Evolutionary conservation across 2,113 vertebrate genomes (phyloP).

Genomic region (Catharus minimus): DNA sequence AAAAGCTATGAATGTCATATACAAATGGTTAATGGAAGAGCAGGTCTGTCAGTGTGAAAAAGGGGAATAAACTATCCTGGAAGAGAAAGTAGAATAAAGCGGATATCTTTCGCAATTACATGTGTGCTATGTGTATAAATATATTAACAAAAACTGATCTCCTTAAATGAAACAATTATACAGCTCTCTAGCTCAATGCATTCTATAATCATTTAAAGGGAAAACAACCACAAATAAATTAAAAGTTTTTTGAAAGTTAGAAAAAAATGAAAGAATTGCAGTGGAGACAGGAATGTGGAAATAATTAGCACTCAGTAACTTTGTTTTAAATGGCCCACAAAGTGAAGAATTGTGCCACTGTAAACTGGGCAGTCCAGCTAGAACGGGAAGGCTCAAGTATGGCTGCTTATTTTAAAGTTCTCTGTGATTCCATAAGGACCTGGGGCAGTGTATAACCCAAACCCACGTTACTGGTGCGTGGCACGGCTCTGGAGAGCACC

Average conservation of each 20-base stretch:
- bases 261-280: neutral
- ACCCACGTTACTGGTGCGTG: rapidly evolving
- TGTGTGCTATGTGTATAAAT: neutral
- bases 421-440: neutral
- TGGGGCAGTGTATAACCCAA: neutral
- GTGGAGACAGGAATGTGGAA: neutral
- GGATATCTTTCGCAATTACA: neutral
- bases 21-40: neutral
- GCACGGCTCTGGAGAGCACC: rapidly evolving
- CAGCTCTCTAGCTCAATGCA: neutral
- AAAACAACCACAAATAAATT: neutral
- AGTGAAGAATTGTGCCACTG: neutral
- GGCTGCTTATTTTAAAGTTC: neutral
- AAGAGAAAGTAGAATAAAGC: neutral
- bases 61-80: neutral
- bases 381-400: neutral
- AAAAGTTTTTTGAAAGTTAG: neutral
- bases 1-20: neutral
- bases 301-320: neutral
- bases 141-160: neutral
- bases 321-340: neutral
- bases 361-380: neutral
- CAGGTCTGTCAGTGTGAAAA: neutral
- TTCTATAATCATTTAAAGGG: neutral
- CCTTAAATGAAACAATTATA: neutral